Percentiles rank a stretch among this genome's conserved stretches.
These are phyloP conservation scores for Meleagris gallopavo DNA, from an alignment of 2,113 vertebrate genomes.

Conservation along the genomic window DNA sequence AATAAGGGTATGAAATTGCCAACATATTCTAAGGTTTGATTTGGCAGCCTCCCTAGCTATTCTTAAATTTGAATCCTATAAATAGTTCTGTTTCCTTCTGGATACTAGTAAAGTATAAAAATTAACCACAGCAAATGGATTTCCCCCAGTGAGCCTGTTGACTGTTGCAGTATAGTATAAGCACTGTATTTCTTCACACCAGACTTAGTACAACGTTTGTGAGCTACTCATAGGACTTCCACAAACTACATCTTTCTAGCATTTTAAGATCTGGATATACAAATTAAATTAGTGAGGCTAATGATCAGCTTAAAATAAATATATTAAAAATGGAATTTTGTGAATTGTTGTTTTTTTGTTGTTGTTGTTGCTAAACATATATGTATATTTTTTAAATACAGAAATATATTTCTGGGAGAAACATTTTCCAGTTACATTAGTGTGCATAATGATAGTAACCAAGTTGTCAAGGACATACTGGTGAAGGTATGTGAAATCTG, in stretches of 20 bases:
- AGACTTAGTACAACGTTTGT: not conserved
- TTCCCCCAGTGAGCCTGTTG: not conserved
- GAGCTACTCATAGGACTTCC: not conserved
- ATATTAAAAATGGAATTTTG: not conserved
- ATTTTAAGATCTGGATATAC: not conserved
- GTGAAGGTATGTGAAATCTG: constrained; percentile 87
- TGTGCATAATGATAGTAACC: constrained; percentile 96
- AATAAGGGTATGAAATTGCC: not conserved
- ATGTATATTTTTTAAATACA: constrained; percentile 61
- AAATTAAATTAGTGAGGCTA: not conserved
- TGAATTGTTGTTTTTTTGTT: not conserved
- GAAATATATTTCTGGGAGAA: constrained; percentile 98
- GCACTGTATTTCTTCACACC: not conserved
- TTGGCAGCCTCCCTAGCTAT: not conserved
- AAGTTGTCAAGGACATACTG: constrained; percentile 95
- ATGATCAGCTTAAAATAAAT: not conserved
- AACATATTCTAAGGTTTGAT: not conserved
- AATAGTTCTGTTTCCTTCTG: not conserved
- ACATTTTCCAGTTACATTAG: constrained; percentile 99
- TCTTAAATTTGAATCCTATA: not conserved
- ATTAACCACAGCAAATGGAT: not conserved
- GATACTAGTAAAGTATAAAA: not conserved
- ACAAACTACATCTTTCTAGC: not conserved
- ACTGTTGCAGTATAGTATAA: not conserved
- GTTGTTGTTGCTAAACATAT: not conserved